Conservation (phyloP, 1,140 invertebrate genomes). For the Cydia splendana region DNA sequence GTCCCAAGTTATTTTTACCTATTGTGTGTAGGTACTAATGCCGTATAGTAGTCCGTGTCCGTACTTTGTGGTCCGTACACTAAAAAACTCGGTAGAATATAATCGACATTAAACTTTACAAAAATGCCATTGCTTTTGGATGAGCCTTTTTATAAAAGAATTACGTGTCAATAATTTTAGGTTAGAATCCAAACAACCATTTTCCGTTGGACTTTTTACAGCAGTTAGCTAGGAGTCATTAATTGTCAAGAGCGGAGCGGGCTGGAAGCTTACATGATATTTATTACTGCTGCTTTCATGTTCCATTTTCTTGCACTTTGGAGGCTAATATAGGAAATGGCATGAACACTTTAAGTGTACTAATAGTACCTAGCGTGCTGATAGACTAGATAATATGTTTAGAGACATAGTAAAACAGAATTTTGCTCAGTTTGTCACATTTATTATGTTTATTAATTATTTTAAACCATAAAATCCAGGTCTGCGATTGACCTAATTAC, state of each 20-base stretch:
- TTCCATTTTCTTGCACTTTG: constrained; percentile 19
- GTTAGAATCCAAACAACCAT: background rate
- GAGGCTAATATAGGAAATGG: constrained; percentile 16
- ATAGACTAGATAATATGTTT: background rate
- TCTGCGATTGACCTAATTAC: too few relatives aligned
- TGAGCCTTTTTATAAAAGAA: background rate
- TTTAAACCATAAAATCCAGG: too few relatives aligned
- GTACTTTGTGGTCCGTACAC: too few relatives aligned
- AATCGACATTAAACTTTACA: too few relatives aligned
- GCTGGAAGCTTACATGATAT: constrained; percentile 21
- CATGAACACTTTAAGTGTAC: too few relatives aligned
- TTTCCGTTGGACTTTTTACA: constrained; percentile 1
- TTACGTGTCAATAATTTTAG: background rate
- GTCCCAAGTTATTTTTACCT: too few relatives aligned
- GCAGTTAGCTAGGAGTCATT: constrained; percentile 15
- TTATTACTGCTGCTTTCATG: constrained; percentile 10
- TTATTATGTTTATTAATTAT: too few relatives aligned
- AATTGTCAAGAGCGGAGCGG: constrained; percentile 30
- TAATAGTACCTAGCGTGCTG: background rate
- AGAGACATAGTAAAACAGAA: background rate
- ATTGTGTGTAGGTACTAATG: too few relatives aligned
- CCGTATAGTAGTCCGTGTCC: too few relatives aligned
- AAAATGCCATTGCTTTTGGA: background rate
- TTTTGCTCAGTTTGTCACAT: too few relatives aligned
- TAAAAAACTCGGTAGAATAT: too few relatives aligned